Evolutionary conservation across 2,797 vertebrate species (phyloP).

Genomic region (Scleropages formosus): DNA sequence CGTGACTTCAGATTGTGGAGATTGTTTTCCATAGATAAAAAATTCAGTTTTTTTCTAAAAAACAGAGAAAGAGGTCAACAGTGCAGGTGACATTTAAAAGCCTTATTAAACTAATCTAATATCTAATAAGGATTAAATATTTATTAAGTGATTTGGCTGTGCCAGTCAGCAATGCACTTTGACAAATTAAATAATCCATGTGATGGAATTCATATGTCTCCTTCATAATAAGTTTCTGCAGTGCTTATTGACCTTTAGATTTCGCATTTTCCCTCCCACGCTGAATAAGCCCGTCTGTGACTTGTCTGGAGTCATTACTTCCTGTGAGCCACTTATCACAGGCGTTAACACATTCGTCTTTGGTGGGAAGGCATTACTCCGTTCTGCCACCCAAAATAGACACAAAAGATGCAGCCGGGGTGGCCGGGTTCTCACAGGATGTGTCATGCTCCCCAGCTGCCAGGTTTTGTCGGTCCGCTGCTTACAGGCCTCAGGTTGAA

Average conservation of each 20-base stretch:
- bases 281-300: conserved; percentile 52
- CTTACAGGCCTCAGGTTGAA: neutral
- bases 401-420: neutral
- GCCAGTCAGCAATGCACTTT: conserved; percentile 61
- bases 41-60: conserved; percentile 9
- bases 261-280: conserved; percentile 53
- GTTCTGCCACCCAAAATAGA: conserved; percentile 14
- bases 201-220: conserved; percentile 67
- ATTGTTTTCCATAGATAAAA: neutral
- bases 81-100: conserved; percentile 65
- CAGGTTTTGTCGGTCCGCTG: neutral
- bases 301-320: conserved; percentile 58
- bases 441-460: neutral
- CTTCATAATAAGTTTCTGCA: conserved; percentile 68
- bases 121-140: conserved; percentile 50
- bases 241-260: conserved; percentile 75
- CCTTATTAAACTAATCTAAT: conserved; percentile 46
- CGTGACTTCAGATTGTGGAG: neutral
- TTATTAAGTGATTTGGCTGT: conserved; percentile 66
- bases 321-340: conserved; percentile 16
- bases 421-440: neutral
- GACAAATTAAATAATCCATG: conserved; percentile 66
- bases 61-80: conserved; percentile 36
- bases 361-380: neutral
- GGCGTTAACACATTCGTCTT: conserved; percentile 13